Evolutionary conservation across 2,113 vertebrate genomes (phyloP), one percentile per base, ranked within the genome.

Genomic region (Apistogramma diplotaenia): DNA sequence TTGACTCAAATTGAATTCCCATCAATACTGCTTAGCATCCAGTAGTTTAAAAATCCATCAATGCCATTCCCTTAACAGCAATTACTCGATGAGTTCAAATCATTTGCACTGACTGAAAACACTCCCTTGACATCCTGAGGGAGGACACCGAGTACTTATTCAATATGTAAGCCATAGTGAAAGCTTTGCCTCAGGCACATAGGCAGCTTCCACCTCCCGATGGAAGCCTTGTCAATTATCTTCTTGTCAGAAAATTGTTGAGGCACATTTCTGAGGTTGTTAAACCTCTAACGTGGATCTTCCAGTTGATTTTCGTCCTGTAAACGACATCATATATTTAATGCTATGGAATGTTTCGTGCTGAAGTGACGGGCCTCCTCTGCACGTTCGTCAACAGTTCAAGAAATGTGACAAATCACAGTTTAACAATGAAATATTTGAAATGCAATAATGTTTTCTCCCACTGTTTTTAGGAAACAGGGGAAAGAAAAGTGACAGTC

Each of bases 381-480:
- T 19, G 40, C 19, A 29, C 23, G 18, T 55, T 56, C 55, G 61
- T 55, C 19, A 79, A 16, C 78, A 29, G 85, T 81, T 76, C 1
- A 19, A 81, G 59, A 81, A 33, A 65, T 70, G 4, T 62, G 51
- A 60, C 65, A 74, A 85, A 83, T 71, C 74, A 6, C 51, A 78
- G 37, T 78, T 74, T 75, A 77, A 78, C 62, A 19, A 80, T 83
- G 76, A 10, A 82, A 54, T 46, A 49, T 75, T 61, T 81, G 46
- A 54, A 78, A 82, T 21, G 19, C 9, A 70, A 70, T 53, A 37
- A 55, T 13, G 33, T 12, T 37, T 79, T 55, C 59, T 77, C 6
- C 62, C 57, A 12, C 58, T 49, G 53, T 35, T 80, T 85, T 55
- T 10, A 53, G 25, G 23, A 27, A 40, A 15, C 65, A 49, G 53